These are phyloP conservation scores for Anabacerthia variegaticeps DNA, from an alignment of 2,797 vertebrate species.

Conservation along the genomic window DNA sequence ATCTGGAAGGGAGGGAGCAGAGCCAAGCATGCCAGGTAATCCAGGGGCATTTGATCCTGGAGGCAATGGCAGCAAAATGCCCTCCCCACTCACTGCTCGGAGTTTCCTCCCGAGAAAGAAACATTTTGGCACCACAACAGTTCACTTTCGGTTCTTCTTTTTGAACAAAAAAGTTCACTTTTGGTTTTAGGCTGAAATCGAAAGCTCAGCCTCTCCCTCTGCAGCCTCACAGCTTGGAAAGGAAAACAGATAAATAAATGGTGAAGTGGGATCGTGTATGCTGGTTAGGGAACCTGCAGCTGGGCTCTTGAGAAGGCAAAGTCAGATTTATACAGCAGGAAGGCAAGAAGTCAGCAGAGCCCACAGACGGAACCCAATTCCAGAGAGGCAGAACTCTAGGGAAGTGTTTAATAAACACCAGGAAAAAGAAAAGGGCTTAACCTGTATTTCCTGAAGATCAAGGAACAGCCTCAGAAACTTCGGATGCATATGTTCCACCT, in stretches of 20 bases:
- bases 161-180: background rate
- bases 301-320: fast-evolving
- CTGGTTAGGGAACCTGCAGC: background rate
- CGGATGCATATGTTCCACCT: background rate
- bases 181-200: background rate
- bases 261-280: background rate
- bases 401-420: constrained; percentile 8
- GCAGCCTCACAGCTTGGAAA: background rate
- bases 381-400: background rate
- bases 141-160: background rate
- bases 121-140: background rate
- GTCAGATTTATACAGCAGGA: background rate
- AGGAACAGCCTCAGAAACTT: background rate
- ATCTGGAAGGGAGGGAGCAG: background rate
- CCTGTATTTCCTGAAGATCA: constrained; percentile 47
- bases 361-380: background rate
- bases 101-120: background rate
- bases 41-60: background rate
- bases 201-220: background rate
- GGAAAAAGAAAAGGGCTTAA: background rate
- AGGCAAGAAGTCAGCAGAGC: background rate
- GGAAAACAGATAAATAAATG: background rate
- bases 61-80: background rate
- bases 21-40: background rate
- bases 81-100: background rate